Percentiles rank a stretch among this genome's conserved stretches.
phyloP scores from a whole-genome alignment of 1,140 invertebrate genomes.

The Cydia strobilella region DNA sequence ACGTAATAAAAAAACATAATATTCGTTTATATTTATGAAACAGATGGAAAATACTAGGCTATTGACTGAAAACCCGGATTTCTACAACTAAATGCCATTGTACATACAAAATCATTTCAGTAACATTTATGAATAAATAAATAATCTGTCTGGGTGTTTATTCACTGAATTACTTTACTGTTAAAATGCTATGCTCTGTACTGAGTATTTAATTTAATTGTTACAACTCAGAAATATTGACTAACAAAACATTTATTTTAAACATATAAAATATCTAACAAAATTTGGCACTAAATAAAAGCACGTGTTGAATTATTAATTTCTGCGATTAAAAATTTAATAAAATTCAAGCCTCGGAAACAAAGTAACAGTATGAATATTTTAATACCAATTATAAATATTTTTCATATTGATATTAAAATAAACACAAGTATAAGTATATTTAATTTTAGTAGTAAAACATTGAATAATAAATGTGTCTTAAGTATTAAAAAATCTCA shows the following conservation, averaged over 20 bases:
- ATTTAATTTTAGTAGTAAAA: background rate
- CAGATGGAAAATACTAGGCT: too few species aligned
- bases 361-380: background rate
- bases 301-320: background rate
- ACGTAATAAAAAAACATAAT: too few species aligned
- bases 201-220: background rate
- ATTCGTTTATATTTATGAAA: too few species aligned
- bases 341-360: background rate
- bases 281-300: slow-evolving; percentile 14
- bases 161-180: background rate
- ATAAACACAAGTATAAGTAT: background rate
- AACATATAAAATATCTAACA: background rate
- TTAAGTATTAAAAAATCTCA: slow-evolving; percentile 9
- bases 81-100: too few species aligned
- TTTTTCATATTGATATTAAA: slow-evolving; percentile 1
- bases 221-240: background rate
- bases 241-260: slow-evolving; percentile 1
- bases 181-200: background rate
- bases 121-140: too few species aligned
- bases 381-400: background rate
- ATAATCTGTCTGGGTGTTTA: too few species aligned
- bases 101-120: too few species aligned
- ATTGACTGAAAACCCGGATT: too few species aligned
- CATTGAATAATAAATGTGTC: slow-evolving; percentile 8
- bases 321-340: background rate